Evolutionary conservation across 2,797 vertebrate genomes (phyloP).

Genomic region (Orientallactaga sibirica): DNA sequence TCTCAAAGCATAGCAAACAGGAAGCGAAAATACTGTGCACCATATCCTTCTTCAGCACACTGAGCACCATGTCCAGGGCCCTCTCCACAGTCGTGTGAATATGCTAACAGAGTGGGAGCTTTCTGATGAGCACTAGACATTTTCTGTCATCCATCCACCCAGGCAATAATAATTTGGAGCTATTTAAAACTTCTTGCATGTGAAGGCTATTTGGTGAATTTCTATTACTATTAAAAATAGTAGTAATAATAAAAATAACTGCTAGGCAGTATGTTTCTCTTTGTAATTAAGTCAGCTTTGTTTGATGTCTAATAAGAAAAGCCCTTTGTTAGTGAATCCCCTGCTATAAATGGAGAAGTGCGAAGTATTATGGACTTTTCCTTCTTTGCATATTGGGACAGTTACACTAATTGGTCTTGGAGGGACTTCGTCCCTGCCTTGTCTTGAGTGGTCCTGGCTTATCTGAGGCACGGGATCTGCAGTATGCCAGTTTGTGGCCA

Average conservation of each 20-base stretch:
- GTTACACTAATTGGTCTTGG: slow-evolving; percentile 36
- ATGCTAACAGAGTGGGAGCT: neutral
- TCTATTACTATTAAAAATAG: slow-evolving; percentile 19
- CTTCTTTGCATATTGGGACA: slow-evolving; percentile 12
- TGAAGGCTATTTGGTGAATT: slow-evolving; percentile 72
- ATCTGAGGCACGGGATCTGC: neutral
- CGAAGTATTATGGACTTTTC: slow-evolving; percentile 1
- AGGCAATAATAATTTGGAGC: slow-evolving; percentile 69
- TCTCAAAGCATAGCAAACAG: neutral
- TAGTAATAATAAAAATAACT: neutral
- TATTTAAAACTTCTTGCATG: slow-evolving; percentile 62
- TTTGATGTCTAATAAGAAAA: slow-evolving; percentile 52
- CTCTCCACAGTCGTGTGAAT: neutral
- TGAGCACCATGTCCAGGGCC: neutral
- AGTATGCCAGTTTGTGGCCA: neutral
- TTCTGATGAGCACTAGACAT: neutral
- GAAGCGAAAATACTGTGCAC: slow-evolving; percentile 32
- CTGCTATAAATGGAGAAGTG: slow-evolving; percentile 25
- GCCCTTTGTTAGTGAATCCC: slow-evolving; percentile 41
- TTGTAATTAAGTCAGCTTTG: slow-evolving; percentile 56
- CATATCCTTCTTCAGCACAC: neutral
- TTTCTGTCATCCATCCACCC: slow-evolving; percentile 48
- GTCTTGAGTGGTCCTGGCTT: neutral
- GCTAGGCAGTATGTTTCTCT: neutral
- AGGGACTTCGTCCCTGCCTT: neutral